A percentile compares a stretch with the other conserved stretches of the same genome.
Conservation (phyloP, 2,113 vertebrate genomes). For the Brachyistius frenatus region DNA sequence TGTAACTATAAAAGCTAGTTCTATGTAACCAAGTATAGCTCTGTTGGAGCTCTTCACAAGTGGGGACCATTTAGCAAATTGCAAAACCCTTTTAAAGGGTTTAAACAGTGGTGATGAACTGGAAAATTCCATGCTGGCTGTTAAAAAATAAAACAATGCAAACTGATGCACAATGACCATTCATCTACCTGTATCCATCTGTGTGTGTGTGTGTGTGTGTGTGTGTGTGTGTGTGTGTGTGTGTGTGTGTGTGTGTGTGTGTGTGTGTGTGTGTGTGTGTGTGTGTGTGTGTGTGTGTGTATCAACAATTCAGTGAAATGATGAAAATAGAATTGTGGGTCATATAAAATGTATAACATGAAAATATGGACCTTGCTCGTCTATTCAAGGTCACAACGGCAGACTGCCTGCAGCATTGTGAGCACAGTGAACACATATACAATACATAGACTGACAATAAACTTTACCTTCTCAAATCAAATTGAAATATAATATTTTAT, state of each 20-base stretch:
- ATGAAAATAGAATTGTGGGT: constrained; percentile 8
- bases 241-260: background rate
- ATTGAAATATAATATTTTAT: background rate
- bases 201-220: background rate
- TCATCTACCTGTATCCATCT: constrained; percentile 7
- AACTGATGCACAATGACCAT: background rate
- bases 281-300: background rate
- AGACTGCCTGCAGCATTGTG: background rate
- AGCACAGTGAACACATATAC: background rate
- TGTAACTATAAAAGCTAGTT: constrained; percentile 8
- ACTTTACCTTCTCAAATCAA: background rate
- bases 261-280: background rate
- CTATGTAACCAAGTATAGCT: constrained; percentile 22
- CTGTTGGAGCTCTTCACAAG: constrained; percentile 13
- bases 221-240: background rate
- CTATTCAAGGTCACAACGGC: constrained; percentile 21
- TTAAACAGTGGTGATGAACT: background rate
- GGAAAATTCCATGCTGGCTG: constrained; percentile 2
- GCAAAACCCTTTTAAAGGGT: background rate
- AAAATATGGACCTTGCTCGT: constrained; percentile 9
- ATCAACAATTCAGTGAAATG: constrained; percentile 5
- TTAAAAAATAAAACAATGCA: no score
- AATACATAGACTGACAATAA: background rate
- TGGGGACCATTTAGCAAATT: background rate
- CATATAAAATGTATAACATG: background rate